These are phyloP conservation scores for Drosophila ustulata DNA, from an alignment of 2,888 invertebrate genomes.

Conservation along the genomic window DNA sequence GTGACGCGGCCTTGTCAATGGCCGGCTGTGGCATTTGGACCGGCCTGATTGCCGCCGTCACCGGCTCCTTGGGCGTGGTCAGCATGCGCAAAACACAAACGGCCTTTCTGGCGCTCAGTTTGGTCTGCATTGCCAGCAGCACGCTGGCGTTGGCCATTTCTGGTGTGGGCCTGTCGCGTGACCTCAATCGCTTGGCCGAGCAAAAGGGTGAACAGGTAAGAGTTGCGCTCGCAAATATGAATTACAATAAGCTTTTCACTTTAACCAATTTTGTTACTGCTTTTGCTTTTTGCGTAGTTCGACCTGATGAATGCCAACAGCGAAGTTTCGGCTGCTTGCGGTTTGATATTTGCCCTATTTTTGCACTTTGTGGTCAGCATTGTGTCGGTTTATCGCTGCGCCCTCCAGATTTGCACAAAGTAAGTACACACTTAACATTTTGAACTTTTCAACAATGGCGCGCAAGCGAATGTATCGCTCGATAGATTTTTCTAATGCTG, in stretches of 20 bases:
- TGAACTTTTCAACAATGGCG: conserved; percentile 4
- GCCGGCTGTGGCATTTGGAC: conserved; percentile 84
- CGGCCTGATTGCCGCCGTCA: conserved; percentile 83
- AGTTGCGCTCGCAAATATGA: not conserved
- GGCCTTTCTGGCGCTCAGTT: conserved; percentile 84
- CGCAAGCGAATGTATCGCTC: not conserved
- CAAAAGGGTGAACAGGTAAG: conserved; percentile 68
- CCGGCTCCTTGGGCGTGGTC: conserved; percentile 84
- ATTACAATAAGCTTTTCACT: conserved; percentile 21
- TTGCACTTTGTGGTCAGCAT: conserved; percentile 84
- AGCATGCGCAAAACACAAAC: conserved; percentile 84
- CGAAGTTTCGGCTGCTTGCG: conserved; percentile 83
- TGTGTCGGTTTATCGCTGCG: conserved; percentile 84
- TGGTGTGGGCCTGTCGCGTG: conserved; percentile 84
- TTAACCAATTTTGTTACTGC: conserved; percentile 18
- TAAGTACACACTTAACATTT: conserved; percentile 64
- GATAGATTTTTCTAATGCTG: conserved; percentile 1
- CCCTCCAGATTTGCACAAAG: conserved; percentile 83
- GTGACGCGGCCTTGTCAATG: conserved; percentile 82
- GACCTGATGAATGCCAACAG: conserved; percentile 79
- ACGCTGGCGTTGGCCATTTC: conserved; percentile 84
- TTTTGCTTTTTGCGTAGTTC: conserved; percentile 63
- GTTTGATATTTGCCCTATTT: conserved; percentile 82
- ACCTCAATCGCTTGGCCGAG: conserved; percentile 82
- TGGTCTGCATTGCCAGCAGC: conserved; percentile 84